A percentile compares a stretch with the other conserved stretches of the same genome.
Evolutionary conservation across 92 coral and sea anemone genomes (phyloP).

Genomic region (Pocillopora grandis): DNA sequence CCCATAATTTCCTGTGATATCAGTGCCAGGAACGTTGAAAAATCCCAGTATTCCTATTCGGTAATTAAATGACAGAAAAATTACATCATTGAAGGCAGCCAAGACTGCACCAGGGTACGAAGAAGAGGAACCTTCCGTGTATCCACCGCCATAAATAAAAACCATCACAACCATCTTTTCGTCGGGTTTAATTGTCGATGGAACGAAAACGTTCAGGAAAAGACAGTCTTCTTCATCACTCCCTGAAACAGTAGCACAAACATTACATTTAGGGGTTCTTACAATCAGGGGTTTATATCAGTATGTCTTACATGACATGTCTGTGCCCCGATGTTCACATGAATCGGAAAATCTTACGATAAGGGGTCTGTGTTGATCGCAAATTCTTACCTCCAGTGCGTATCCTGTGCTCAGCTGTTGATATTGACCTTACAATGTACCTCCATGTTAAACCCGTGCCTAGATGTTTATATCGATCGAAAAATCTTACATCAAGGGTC

Average conservation of each 20-base stretch:
- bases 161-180: slow-evolving; percentile 68
- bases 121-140: slow-evolving; percentile 13
- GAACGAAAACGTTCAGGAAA: slow-evolving; percentile 58
- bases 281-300: too few species aligned
- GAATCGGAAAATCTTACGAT: too few species aligned
- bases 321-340: too few species aligned
- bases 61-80: slow-evolving; percentile 63
- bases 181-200: slow-evolving; percentile 29
- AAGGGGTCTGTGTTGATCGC: too few species aligned
- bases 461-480: too few species aligned
- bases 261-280: too few species aligned
- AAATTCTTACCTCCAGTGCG: too few species aligned
- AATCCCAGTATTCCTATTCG: slow-evolving; percentile 75
- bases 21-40: slow-evolving; percentile 68
- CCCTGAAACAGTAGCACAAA: not conserved
- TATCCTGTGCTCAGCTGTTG: too few species aligned
- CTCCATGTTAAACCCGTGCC: too few species aligned
- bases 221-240: slow-evolving; percentile 63
- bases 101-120: slow-evolving; percentile 34
- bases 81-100: slow-evolving; percentile 62
- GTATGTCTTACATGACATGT: too few species aligned
- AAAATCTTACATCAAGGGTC: too few species aligned
- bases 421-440: too few species aligned
- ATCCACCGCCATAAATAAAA: slow-evolving; percentile 72
- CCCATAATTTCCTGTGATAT: slow-evolving; percentile 65